phyloP scores from a whole-genome alignment of 2,888 invertebrate genomes.

The Parnassius glacialis region DNA sequence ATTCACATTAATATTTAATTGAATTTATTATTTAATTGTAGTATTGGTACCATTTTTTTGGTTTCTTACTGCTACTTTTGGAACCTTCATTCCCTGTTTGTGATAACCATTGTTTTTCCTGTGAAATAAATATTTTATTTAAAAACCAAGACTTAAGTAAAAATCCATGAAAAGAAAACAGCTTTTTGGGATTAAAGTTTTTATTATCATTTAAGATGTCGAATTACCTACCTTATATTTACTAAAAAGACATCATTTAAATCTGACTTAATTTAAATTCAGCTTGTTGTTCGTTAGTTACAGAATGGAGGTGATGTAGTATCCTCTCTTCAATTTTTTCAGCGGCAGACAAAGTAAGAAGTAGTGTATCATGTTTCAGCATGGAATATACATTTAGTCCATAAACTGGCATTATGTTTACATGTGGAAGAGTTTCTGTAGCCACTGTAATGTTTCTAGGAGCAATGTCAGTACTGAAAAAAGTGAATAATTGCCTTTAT shows the following conservation, averaged over 20 bases:
- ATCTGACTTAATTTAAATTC: slow-evolving; percentile 84
- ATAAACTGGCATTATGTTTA: slow-evolving; percentile 97
- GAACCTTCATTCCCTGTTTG: too few relatives aligned
- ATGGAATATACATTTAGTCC: slow-evolving; percentile 98
- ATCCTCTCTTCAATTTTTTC: slow-evolving; percentile 91
- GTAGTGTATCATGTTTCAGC: slow-evolving; percentile 96
- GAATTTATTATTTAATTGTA: too few relatives aligned
- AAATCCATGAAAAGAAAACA: background rate
- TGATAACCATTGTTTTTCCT: too few relatives aligned
- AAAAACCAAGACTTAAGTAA: background rate
- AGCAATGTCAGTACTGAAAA: slow-evolving; percentile 90
- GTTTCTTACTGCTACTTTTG: too few relatives aligned
- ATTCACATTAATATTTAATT: too few relatives aligned
- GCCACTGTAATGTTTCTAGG: slow-evolving; percentile 94
- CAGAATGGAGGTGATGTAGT: slow-evolving; percentile 84
- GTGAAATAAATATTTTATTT: background rate
- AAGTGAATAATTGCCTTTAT: slow-evolving; percentile 16
- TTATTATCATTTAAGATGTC: background rate
- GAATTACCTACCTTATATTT: slow-evolving; percentile 1
- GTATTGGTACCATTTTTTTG: too few relatives aligned
- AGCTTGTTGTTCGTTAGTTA: slow-evolving; percentile 64
- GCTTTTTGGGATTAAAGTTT: background rate
- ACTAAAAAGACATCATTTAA: slow-evolving; percentile 40
- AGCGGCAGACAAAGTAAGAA: slow-evolving; percentile 91
- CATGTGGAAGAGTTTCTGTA: slow-evolving; percentile 87